Conservation (phyloP, 2,113 vertebrate species). For the Alosa alosa region DNA sequence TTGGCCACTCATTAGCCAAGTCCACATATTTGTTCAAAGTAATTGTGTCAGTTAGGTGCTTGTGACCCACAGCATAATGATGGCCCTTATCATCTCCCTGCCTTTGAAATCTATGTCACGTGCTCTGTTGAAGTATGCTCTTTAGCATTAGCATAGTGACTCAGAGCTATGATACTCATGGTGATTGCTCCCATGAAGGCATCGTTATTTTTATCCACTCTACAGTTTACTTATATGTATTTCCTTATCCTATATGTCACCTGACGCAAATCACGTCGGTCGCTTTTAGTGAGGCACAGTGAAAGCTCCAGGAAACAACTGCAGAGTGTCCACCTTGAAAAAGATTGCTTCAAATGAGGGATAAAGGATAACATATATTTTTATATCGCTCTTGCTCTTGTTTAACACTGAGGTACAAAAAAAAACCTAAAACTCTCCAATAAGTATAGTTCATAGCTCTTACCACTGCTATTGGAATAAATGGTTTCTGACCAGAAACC, state of each 20-base stretch:
- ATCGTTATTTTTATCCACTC: background rate
- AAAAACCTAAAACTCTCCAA: background rate
- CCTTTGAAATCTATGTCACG: background rate
- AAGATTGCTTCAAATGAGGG: background rate
- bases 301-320: background rate
- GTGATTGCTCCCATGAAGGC: background rate
- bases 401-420: background rate
- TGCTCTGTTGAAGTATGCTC: background rate
- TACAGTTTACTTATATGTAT: background rate
- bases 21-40: background rate
- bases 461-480: background rate
- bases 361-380: background rate
- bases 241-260: background rate
- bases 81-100: background rate
- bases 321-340: background rate
- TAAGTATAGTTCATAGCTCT: background rate
- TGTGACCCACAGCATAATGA: background rate
- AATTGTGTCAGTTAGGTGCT: background rate
- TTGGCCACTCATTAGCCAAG: background rate
- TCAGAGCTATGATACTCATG: background rate
- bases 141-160: background rate
- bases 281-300: background rate
- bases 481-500: background rate
- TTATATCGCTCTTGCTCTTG: background rate
- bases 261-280: background rate